Base-by-base conservation (phyloP, 2,113 vertebrate genomes). In the Caloenas nicobarica region DNA sequence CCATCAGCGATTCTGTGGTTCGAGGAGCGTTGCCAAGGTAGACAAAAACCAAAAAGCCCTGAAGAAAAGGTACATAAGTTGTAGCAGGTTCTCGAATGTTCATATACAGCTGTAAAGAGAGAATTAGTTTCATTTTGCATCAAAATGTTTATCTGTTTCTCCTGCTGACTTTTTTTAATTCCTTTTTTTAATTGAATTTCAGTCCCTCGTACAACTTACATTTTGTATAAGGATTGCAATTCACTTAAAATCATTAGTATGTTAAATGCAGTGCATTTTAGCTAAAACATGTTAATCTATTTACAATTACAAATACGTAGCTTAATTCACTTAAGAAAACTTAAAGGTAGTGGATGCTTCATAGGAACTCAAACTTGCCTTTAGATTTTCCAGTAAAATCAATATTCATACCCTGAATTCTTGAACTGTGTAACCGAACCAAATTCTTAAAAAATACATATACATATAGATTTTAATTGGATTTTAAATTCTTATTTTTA, bases 221-320 rank as follows among this genome's bases (percentile, higher is more conserved):
- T 74, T 92, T 91, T 89, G 86, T 93, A 88, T 60, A 85, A 71
- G 89, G 69, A 85, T 86, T 97, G 95, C 61, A 83, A 78, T 96
- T 96, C 84, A 93, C 79, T 97, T 97, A 83, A 97, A 95, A 83
- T 91, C 54, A 76, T 65, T 70, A 61, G 24, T 82, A 28, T 69
- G 44, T 88, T 93, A 91, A 93, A 92, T 97, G 91, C 95, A 96
- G 91, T 96, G 96, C 95, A 94, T 97, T 96, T 96, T 95, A 85
- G 48, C 83, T 85, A 94, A 82, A 90, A 44, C 46, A 26, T 62
- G 44, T 64, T 83, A 69, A 81, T 54, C 74, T 78, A 18, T 54
- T 90, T 70, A 26, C 36, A 70, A 9, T 58, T 82, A 38, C 12
- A 29, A 74, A 70, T 93, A 56, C 58, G 74, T 86, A 16, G 25